Conservation (phyloP, 2,113 vertebrate genomes). For the Phycodurus eques region DNA sequence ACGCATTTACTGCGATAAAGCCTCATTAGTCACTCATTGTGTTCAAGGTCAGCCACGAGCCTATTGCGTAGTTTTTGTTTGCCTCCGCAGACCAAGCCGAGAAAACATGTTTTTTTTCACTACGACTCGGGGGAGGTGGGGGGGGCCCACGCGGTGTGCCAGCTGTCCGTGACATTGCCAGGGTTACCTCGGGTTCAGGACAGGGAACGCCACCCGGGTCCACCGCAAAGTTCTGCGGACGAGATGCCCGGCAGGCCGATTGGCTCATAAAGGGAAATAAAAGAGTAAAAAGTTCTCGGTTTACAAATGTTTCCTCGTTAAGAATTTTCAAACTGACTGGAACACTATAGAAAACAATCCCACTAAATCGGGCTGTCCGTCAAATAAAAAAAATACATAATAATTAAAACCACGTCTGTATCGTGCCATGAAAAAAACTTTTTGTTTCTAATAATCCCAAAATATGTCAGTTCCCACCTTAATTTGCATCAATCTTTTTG, state of each 20-base stretch:
- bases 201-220: background rate
- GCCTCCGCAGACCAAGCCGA: conserved; percentile 44
- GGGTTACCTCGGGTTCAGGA: conserved; percentile 25
- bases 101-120: conserved; percentile 63
- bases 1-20: conserved; percentile 12
- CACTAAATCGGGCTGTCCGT: too few relatives aligned
- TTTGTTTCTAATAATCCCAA: too few relatives aligned
- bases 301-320: background rate
- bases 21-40: conserved; percentile 13
- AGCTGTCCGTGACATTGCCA: conserved; percentile 45
- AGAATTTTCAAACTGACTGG: background rate
- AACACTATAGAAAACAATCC: background rate
- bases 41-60: conserved; percentile 33
- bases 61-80: conserved; percentile 55
- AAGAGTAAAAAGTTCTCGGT: background rate
- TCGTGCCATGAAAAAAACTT: too few relatives aligned
- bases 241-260: background rate
- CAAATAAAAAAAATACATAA: too few relatives aligned
- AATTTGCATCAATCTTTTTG: too few relatives aligned
- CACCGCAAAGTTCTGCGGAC: background rate
- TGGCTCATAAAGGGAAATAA: background rate
- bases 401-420: too few relatives aligned
- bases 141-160: conserved; percentile 17
- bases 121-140: background rate
- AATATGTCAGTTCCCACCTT: too few relatives aligned